Percentiles rank a stretch among this genome's conserved stretches.
Evolutionary conservation across 2,888 invertebrate species (phyloP).

Genomic region (Agrochola lota): DNA sequence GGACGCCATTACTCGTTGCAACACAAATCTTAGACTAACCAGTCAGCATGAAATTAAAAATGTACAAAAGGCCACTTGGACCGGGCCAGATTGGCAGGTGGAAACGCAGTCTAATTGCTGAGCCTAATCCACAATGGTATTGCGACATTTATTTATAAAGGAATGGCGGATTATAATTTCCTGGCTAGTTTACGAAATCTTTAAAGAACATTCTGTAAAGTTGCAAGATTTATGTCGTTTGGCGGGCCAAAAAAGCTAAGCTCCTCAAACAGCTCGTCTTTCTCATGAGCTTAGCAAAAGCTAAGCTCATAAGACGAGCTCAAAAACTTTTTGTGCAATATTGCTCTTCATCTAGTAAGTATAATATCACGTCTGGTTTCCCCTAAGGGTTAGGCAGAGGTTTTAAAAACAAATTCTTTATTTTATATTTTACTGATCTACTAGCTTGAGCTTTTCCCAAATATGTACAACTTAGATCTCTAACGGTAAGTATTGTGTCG

Average conservation of each 20-base stretch:
- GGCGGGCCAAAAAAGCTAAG: too few species aligned
- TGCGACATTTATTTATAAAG: slow-evolving; percentile 45
- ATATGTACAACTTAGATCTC: background rate
- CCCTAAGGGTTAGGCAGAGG: too few species aligned
- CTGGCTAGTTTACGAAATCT: slow-evolving; percentile 20
- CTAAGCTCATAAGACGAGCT: too few species aligned
- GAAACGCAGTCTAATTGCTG: slow-evolving; percentile 66
- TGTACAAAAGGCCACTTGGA: slow-evolving; percentile 54
- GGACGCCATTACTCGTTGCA: slow-evolving; percentile 62
- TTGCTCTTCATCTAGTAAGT: too few species aligned
- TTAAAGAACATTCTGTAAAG: background rate
- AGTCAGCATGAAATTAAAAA: slow-evolving; percentile 75
- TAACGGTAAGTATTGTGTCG: background rate
- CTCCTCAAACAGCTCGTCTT: too few species aligned
- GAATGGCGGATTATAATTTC: slow-evolving; percentile 40
- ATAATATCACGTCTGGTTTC: background rate
- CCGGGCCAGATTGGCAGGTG: slow-evolving; percentile 55
- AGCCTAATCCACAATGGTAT: slow-evolving; percentile 46
- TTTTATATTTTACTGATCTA: background rate
- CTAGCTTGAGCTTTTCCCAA: background rate
- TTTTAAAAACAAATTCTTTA: background rate
- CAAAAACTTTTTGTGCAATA: too few species aligned
- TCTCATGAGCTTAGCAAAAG: too few species aligned
- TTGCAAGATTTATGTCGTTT: background rate
- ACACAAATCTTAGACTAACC: slow-evolving; percentile 53